Percentiles rank a stretch among this genome's conserved stretches.
Evolutionary conservation across 1,140 invertebrate genomes (phyloP).

Genomic region (Pseudoatta argentina): DNA sequence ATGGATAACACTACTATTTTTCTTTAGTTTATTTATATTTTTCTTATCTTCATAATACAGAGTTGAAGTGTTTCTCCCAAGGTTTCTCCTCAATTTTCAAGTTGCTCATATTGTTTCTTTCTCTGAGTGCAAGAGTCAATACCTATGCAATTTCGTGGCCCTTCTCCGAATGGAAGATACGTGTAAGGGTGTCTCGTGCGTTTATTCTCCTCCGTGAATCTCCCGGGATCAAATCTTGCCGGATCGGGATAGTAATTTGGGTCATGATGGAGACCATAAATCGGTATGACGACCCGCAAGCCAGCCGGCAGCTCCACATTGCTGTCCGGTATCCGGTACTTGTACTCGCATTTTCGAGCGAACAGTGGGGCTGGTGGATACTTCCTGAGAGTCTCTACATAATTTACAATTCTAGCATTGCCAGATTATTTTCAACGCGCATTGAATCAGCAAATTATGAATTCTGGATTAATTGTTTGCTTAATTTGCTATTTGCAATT

Average conservation of each 20-base stretch:
- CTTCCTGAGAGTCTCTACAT: slow-evolving; percentile 86
- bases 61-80: neutral
- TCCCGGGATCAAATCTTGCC: slow-evolving; percentile 89
- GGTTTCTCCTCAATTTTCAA: neutral
- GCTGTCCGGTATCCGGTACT: slow-evolving; percentile 81
- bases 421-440: neutral
- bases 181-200: slow-evolving; percentile 85
- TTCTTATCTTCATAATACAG: neutral
- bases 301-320: slow-evolving; percentile 82
- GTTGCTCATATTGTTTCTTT: neutral
- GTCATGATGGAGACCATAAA: slow-evolving; percentile 90
- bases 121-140: slow-evolving; percentile 39
- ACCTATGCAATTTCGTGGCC: slow-evolving; percentile 92
- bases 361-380: slow-evolving; percentile 86
- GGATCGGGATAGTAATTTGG: slow-evolving; percentile 89
- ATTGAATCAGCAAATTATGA: slow-evolving; percentile 35
- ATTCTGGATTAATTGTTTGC: neutral
- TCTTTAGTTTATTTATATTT: too few species aligned
- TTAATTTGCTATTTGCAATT: neutral
- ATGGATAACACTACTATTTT: too few species aligned
- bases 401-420: slow-evolving; percentile 1
- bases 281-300: slow-evolving; percentile 87
- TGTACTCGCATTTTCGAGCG: slow-evolving; percentile 84
- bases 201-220: slow-evolving; percentile 87
- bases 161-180: slow-evolving; percentile 93